phyloP scores from a whole-genome alignment of 2,113 vertebrate genomes.

The Gorsachius goisagi region DNA sequence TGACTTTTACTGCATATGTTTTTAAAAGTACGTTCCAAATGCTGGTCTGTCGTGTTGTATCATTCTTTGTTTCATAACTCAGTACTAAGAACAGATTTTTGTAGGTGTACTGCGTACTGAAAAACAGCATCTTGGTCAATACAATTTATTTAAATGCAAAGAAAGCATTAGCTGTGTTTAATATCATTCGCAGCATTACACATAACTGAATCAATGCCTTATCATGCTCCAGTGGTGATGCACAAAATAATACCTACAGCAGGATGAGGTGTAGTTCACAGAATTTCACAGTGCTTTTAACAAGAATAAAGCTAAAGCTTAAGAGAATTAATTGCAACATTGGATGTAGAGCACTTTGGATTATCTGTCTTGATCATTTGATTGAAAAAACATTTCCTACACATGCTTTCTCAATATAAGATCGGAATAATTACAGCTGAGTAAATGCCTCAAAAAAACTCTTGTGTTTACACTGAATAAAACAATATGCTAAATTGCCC shows the following conservation, averaged over 20 bases:
- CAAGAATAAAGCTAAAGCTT: slow-evolving; percentile 40
- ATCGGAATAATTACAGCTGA: slow-evolving; percentile 42
- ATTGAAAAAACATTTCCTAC: slow-evolving; percentile 26
- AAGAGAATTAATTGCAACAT: slow-evolving; percentile 34
- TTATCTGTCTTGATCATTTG: slow-evolving; percentile 55
- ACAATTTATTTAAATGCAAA: neutral
- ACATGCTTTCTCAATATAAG: slow-evolving; percentile 18
- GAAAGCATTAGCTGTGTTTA: neutral
- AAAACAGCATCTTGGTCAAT: neutral
- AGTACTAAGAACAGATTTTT: neutral
- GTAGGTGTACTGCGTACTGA: neutral
- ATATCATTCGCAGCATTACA: neutral
- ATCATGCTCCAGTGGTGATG: neutral
- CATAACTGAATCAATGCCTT: neutral
- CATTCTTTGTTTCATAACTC: neutral
- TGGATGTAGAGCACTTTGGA: neutral
- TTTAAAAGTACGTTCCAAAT: slow-evolving; percentile 22
- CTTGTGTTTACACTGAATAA: neutral
- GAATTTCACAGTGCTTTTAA: slow-evolving; percentile 28
- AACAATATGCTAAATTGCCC: slow-evolving; percentile 16
- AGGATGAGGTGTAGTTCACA: neutral
- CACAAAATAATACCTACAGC: neutral
- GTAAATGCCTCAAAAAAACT: neutral
- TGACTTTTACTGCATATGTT: slow-evolving; percentile 24
- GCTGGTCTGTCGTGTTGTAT: neutral